Evolutionary conservation across 2,113 vertebrate species (phyloP).

Genomic region (Numenius arquata): DNA sequence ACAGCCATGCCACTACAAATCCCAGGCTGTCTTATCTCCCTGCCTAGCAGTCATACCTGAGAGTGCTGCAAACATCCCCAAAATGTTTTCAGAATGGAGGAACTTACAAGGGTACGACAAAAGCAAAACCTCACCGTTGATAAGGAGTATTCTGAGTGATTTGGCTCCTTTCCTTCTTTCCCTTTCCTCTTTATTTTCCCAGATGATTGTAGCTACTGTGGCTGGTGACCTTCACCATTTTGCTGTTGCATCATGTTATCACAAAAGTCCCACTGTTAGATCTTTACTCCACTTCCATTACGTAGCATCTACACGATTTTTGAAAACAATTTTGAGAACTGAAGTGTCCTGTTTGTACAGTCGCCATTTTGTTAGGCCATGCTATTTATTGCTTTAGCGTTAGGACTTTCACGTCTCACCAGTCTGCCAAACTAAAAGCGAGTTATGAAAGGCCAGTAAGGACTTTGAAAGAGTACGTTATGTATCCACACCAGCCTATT

Average conservation of each 20-base stretch:
- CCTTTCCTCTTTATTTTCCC: background rate
- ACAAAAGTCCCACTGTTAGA: background rate
- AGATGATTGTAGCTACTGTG: background rate
- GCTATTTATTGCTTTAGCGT: background rate
- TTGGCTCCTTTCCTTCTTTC: background rate
- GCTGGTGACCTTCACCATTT: background rate
- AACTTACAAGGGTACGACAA: background rate
- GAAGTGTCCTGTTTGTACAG: background rate
- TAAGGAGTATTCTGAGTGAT: background rate
- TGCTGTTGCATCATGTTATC: background rate
- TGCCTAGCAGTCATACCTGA: background rate
- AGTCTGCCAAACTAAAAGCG: background rate
- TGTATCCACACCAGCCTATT: background rate
- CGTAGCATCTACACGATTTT: background rate
- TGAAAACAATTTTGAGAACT: background rate
- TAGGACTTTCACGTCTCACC: background rate
- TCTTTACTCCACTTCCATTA: background rate
- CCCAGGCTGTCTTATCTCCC: background rate
- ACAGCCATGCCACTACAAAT: background rate
- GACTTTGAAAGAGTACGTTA: background rate
- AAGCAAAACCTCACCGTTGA: background rate
- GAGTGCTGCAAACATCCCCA: background rate
- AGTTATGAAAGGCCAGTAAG: background rate
- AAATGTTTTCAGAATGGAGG: background rate
- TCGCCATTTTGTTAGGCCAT: background rate